Percentiles rank a stretch among this genome's conserved stretches.
These are phyloP conservation scores for Orchestes rusci DNA, from an alignment of 2,888 invertebrate species.

Conservation along the genomic window DNA sequence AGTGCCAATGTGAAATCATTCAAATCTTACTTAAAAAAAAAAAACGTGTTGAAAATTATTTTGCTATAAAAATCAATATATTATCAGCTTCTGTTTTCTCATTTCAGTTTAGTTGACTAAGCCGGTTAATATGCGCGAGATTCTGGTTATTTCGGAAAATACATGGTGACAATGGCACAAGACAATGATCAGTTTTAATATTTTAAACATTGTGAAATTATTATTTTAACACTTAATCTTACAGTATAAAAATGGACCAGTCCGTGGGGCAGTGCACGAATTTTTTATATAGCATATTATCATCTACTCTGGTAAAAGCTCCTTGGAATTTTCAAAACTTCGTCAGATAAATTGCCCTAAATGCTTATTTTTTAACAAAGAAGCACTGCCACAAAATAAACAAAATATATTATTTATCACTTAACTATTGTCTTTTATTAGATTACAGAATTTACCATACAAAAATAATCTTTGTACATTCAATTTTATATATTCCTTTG, in stretches of 20 bases:
- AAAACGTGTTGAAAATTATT: neutral
- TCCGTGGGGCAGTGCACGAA: constrained; percentile 11
- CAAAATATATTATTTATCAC: constrained; percentile 22
- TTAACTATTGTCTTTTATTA: constrained; percentile 35
- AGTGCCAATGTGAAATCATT: constrained; percentile 35
- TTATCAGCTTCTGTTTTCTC: no score
- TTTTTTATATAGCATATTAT: no score
- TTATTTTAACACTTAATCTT: no score
- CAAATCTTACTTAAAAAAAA: constrained; percentile 10
- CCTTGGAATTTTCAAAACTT: no score
- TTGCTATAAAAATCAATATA: no score
- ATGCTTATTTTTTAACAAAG: neutral
- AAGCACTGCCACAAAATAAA: constrained; percentile 1
- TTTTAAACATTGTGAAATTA: no score
- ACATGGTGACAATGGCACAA: constrained; percentile 15
- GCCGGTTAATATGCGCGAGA: no score
- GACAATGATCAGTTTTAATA: constrained; percentile 10
- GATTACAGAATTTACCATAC: constrained; percentile 19
- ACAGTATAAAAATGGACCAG: constrained; percentile 16
- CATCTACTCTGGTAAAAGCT: no score
- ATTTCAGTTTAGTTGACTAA: no score
- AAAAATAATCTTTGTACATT: constrained; percentile 22
- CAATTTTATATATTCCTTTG: constrained; percentile 8
- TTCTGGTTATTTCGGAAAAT: no score
- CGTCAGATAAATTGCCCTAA: no score